Percentiles rank a stretch among this genome's conserved stretches.
These are phyloP conservation scores for Chamaea fasciata DNA, from an alignment of 2,113 vertebrate species.

Conservation along the genomic window DNA sequence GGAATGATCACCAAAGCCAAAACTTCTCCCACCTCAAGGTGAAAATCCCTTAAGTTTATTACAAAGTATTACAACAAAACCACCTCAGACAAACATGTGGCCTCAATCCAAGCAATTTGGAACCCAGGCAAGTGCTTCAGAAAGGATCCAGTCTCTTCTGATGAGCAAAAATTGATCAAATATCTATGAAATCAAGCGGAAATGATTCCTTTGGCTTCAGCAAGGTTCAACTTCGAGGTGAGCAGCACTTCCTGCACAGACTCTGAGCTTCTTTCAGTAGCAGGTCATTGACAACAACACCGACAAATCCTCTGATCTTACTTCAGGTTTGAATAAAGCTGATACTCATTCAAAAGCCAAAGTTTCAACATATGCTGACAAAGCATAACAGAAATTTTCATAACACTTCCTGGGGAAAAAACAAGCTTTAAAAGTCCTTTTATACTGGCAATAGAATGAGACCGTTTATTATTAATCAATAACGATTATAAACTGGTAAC, in stretches of 20 bases:
- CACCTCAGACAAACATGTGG: background rate
- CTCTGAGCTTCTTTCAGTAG: background rate
- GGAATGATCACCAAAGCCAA: background rate
- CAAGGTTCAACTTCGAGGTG: background rate
- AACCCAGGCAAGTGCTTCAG: background rate
- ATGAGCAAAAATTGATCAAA: background rate
- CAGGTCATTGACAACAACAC: background rate
- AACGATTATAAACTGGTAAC: background rate
- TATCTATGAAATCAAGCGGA: background rate
- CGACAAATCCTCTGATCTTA: background rate
- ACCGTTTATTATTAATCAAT: background rate
- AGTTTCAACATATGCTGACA: background rate
- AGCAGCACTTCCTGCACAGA: background rate
- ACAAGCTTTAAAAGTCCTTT: background rate
- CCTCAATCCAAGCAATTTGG: background rate
- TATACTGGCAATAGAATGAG: background rate
- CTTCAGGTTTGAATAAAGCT: background rate
- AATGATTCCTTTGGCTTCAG: background rate
- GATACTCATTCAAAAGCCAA: background rate
- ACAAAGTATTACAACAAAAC: background rate
- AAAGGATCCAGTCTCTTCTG: background rate
- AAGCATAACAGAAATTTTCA: background rate
- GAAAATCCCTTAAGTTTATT: constrained; percentile 28
- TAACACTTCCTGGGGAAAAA: background rate
- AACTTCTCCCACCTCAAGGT: background rate